A percentile compares a stretch with the other conserved stretches of the same genome.
phyloP scores from a whole-genome alignment of 1,140 invertebrate genomes.

The Centruroides vittatus region DNA sequence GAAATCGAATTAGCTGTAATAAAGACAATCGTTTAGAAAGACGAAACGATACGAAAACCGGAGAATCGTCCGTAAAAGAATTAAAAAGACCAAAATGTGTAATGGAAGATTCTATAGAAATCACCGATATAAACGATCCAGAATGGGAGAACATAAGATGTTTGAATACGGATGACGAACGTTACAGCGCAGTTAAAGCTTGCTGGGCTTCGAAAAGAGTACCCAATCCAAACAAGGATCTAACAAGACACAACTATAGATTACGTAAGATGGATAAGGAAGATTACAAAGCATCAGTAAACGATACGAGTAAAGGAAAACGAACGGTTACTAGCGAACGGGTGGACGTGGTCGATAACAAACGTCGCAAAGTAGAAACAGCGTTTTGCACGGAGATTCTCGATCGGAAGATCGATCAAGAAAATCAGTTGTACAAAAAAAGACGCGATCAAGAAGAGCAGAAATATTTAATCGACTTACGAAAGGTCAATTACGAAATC shows the following conservation, averaged over 20 bases:
- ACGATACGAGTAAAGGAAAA: neutral
- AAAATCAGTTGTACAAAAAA: neutral
- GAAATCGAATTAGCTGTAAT: no score
- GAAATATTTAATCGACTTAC: neutral
- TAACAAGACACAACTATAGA: slow-evolving; percentile 9
- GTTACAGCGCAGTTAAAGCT: slow-evolving; percentile 10
- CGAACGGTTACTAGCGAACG: neutral
- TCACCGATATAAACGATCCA: slow-evolving; percentile 10
- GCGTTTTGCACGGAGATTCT: neutral
- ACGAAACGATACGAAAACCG: no score
- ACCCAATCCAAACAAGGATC: slow-evolving; percentile 13
- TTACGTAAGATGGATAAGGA: neutral
- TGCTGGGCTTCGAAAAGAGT: slow-evolving; percentile 10
- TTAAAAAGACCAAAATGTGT: no score
- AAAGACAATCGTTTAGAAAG: no score
- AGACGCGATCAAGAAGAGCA: neutral
- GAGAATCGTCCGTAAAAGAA: no score
- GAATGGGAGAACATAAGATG: slow-evolving; percentile 11
- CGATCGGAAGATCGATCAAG: slow-evolving; percentile 1
- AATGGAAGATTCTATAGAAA: slow-evolving; percentile 1
- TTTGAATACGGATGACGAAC: slow-evolving; percentile 12
- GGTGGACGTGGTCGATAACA: neutral
- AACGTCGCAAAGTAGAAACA: neutral
- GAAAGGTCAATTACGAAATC: neutral
- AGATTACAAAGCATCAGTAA: neutral